These are phyloP conservation scores for Chionodraco myersi DNA, from an alignment of 2,113 vertebrate genomes.

Conservation along the genomic window DNA sequence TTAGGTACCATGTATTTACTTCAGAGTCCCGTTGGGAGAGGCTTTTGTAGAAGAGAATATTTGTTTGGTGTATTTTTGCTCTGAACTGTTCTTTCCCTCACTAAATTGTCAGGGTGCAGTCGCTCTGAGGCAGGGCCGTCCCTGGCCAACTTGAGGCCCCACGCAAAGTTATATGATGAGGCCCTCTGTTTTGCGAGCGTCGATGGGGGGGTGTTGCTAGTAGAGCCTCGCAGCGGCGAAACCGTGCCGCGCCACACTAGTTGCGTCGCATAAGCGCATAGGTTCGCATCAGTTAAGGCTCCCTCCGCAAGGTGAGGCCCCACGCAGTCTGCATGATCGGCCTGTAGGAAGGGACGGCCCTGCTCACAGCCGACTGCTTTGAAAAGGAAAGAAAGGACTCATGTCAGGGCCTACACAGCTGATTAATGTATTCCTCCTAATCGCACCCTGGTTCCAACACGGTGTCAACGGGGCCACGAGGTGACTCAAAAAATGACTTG, in stretches of 20 bases:
- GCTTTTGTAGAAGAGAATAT: conserved; percentile 14
- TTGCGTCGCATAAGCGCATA: no score
- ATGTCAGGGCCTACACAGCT: conserved; percentile 15
- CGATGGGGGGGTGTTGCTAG: no score
- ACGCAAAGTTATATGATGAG: no score
- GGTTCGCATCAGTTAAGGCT: no score
- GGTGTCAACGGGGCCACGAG: conserved; percentile 5
- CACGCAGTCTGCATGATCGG: no score
- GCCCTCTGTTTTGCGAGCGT: no score
- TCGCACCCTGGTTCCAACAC: conserved; percentile 11
- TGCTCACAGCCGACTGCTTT: conserved; percentile 23
- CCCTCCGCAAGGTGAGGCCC: no score
- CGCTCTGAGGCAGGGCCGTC: conserved; percentile 5
- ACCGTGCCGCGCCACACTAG: no score
- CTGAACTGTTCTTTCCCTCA: conserved; percentile 20
- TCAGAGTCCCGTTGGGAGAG: conserved; percentile 20
- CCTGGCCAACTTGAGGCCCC: no score
- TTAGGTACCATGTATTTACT: conserved; percentile 26
- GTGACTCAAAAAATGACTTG: conserved; percentile 15
- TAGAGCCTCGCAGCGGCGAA: no score
- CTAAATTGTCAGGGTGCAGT: neutral
- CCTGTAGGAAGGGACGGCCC: no score
- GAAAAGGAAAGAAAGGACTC: conserved; percentile 28
- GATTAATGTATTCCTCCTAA: conserved; percentile 40
- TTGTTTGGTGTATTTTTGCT: conserved; percentile 24